These are phyloP conservation scores for Neolamprologus multifasciatus DNA, from an alignment of 2,797 vertebrate genomes.

Conservation along the genomic window DNA sequence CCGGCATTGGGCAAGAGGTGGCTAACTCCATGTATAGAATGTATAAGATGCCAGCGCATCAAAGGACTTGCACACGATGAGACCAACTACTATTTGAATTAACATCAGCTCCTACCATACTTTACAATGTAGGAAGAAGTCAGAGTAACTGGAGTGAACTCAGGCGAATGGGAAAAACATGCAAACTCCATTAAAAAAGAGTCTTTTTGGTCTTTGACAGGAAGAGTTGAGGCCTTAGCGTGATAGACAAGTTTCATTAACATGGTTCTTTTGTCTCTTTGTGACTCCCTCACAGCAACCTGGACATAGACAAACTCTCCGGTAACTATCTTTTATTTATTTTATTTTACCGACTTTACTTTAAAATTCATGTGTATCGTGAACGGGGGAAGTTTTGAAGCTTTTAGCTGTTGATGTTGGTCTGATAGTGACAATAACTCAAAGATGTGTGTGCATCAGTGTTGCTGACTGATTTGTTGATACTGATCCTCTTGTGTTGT, in stretches of 20 bases:
- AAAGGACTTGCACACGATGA: not conserved
- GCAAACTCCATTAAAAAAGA: not conserved
- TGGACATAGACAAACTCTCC: constrained; percentile 76
- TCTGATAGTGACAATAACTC: not conserved
- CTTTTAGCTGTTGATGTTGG: not conserved
- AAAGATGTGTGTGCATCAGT: not conserved
- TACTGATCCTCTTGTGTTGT: not conserved
- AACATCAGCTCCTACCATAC: not conserved
- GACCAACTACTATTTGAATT: not conserved
- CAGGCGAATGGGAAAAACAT: not conserved
- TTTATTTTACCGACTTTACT: not conserved
- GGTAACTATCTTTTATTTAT: constrained; percentile 41
- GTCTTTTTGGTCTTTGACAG: not conserved
- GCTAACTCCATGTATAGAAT: not conserved
- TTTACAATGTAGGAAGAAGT: not conserved
- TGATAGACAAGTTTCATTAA: not conserved
- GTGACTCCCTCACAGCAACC: constrained; percentile 49
- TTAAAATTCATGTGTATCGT: not conserved
- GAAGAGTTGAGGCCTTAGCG: not conserved
- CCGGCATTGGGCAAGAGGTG: accelerated
- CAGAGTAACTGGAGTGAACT: accelerated
- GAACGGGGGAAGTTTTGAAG: not conserved
- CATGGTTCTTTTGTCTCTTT: constrained; percentile 1
- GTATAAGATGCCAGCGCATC: not conserved
- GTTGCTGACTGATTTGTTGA: not conserved